phyloP scores from a whole-genome alignment of 2,113 vertebrate species.

The Pteruthius melanotis region DNA sequence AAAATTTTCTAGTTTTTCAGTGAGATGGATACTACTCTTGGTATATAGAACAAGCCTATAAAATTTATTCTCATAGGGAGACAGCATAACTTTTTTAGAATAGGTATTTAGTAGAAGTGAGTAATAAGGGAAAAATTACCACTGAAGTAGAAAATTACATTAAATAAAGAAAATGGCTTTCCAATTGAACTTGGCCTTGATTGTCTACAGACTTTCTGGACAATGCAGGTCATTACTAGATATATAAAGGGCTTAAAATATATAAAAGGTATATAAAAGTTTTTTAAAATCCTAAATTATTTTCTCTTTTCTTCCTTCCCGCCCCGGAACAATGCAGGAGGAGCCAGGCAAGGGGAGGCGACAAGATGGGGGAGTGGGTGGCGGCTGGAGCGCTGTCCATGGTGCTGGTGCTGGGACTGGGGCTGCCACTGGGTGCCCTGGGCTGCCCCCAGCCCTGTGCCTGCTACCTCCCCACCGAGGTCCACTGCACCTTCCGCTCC shows the following conservation, averaged over 20 bases:
- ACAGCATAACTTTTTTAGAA: background rate
- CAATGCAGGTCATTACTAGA: background rate
- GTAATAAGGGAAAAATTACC: background rate
- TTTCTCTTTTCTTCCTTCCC: background rate
- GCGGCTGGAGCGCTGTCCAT: slow-evolving; percentile 31
- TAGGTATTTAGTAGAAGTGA: background rate
- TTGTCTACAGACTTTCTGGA: background rate
- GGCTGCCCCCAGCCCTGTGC: slow-evolving; percentile 84
- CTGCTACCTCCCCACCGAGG: slow-evolving; percentile 86
- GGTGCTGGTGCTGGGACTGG: slow-evolving; percentile 68
- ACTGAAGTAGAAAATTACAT: background rate
- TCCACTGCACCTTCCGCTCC: slow-evolving; percentile 94
- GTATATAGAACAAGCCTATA: background rate
- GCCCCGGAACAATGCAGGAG: background rate
- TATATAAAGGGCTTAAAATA: background rate
- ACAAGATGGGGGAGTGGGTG: slow-evolving; percentile 36
- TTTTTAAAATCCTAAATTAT: fast-evolving
- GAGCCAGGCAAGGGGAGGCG: background rate
- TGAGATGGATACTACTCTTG: background rate
- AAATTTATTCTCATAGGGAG: background rate
- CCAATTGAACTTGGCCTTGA: background rate
- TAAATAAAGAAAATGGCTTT: background rate
- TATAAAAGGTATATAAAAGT: background rate
- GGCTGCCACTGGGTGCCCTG: background rate
- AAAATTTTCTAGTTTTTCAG: background rate